Conservation (phyloP, 1,140 invertebrate genomes). For the Drosophila nigromelanica region DNA sequence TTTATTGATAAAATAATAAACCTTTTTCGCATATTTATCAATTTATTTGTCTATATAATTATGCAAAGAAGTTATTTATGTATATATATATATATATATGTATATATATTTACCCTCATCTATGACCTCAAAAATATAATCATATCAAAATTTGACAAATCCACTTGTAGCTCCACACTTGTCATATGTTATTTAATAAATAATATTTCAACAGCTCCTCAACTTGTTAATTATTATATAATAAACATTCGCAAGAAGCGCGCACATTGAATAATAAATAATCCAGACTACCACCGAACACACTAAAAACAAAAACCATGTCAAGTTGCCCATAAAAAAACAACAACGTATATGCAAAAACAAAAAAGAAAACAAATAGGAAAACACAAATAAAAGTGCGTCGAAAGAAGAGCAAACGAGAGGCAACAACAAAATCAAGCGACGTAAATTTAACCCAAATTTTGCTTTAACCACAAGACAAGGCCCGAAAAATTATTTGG, state of each 20-base stretch:
- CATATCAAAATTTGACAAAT: conserved; percentile 19
- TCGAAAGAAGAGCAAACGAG: conserved; percentile 39
- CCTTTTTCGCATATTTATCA: no score
- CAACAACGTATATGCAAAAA: conserved; percentile 60
- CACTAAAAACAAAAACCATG: conserved; percentile 52
- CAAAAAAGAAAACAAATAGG: conserved; percentile 31
- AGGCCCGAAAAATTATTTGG: conserved; percentile 73
- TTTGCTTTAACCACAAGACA: conserved; percentile 66
- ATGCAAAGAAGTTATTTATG: no score
- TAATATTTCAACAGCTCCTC: conserved; percentile 52
- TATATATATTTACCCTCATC: no score
- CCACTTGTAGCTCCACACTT: conserved; percentile 37
- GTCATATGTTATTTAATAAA: conserved; percentile 49
- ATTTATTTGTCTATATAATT: neutral
- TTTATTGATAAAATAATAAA: no score
- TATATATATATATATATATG: no score
- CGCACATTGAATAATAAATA: conserved; percentile 70
- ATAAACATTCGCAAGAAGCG: conserved; percentile 45
- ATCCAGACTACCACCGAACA: conserved; percentile 26
- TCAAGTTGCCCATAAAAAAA: conserved; percentile 70
- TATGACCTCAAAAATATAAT: neutral
- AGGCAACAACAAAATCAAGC: conserved; percentile 46
- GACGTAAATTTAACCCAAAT: conserved; percentile 73
- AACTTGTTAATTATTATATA: conserved; percentile 72
- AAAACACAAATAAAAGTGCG: conserved; percentile 53